These are phyloP conservation scores for Loripinus fragilis DNA, from an alignment of 2,888 invertebrate genomes.

Conservation along the genomic window DNA sequence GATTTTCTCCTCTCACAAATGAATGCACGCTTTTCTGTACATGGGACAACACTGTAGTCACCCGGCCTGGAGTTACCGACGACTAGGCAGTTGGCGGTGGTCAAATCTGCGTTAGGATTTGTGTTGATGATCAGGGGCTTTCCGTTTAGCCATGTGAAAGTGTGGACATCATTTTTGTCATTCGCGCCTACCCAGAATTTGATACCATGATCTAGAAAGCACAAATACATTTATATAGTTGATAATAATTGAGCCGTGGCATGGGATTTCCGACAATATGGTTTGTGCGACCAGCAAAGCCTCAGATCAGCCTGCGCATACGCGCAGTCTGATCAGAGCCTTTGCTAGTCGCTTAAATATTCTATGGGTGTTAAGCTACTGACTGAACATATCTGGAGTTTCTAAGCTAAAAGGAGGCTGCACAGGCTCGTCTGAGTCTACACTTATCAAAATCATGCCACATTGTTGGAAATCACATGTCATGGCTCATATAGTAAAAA, in stretches of 20 bases:
- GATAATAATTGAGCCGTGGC: too few species aligned
- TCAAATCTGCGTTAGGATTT: background rate
- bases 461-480: too few species aligned
- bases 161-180: conserved; percentile 4
- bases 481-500: too few species aligned
- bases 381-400: background rate
- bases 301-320: too few species aligned
- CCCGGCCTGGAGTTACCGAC: background rate
- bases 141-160: background rate
- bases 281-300: too few species aligned
- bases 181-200: conserved; percentile 6
- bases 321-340: too few species aligned
- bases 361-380: background rate
- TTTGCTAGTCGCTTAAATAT: too few species aligned
- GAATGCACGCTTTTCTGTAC: background rate
- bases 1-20: conserved; percentile 4
- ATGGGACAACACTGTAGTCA: background rate
- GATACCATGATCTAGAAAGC: background rate
- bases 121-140: background rate
- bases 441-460: too few species aligned
- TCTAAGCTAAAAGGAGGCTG: background rate
- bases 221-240: too few species aligned
- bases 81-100: background rate
- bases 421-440: too few species aligned
- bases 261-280: too few species aligned